A percentile compares a stretch with the other conserved stretches of the same genome.
Conservation (phyloP, 1,140 invertebrate species). For the Geopemphigus sp. region DNA sequence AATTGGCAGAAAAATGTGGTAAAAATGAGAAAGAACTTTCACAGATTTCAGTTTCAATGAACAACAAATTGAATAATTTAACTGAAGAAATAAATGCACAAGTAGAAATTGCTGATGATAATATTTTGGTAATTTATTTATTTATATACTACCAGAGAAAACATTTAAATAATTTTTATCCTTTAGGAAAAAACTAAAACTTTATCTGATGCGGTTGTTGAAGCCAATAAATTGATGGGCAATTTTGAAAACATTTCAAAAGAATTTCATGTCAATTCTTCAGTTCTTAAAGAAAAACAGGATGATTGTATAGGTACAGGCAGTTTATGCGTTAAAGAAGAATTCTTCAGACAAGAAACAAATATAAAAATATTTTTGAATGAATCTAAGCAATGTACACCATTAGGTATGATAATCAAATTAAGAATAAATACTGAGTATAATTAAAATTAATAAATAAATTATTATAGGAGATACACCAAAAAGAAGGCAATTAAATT, state of each 20-base stretch:
- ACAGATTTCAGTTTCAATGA: background rate
- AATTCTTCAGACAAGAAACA: conserved; percentile 39
- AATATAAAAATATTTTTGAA: conserved; percentile 37
- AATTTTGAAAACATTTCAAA: conserved; percentile 26
- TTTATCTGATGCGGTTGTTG: background rate
- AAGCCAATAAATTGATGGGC: background rate
- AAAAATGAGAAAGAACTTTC: background rate
- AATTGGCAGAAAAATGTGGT: background rate
- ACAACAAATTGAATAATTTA: conserved; percentile 1
- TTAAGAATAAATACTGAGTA: background rate
- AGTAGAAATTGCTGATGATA: background rate
- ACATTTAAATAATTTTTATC: background rate
- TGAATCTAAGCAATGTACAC: conserved; percentile 22
- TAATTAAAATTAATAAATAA: background rate
- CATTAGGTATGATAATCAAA: conserved; percentile 17
- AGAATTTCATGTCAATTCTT: conserved; percentile 20
- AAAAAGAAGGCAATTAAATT: conserved; percentile 35
- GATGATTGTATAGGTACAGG: conserved; percentile 27
- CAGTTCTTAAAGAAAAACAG: conserved; percentile 32
- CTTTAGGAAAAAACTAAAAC: background rate
- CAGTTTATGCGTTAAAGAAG: conserved; percentile 46
- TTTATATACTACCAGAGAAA: background rate
- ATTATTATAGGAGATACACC: conserved; percentile 20
- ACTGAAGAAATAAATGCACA: background rate
- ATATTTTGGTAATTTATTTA: conserved; percentile 24